These are phyloP conservation scores for Xenopus laevis DNA, from an alignment of 2,113 vertebrate species.

Conservation along the genomic window DNA sequence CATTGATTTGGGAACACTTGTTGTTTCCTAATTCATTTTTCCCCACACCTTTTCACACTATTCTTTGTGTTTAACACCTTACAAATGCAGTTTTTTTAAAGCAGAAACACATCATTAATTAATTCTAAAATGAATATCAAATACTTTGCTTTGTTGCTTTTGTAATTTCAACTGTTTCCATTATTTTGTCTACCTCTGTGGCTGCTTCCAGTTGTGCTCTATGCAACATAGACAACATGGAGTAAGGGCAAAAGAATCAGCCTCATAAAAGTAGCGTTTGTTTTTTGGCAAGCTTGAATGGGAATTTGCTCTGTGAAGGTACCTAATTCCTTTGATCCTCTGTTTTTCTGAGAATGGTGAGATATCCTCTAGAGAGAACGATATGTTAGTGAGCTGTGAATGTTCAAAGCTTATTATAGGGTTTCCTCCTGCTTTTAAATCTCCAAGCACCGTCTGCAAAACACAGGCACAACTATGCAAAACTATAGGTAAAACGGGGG, in stretches of 20 bases:
- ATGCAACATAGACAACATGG: constrained; percentile 13
- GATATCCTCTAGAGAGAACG: constrained; percentile 21
- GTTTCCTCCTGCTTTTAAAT: constrained; percentile 35
- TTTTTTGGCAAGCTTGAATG: constrained; percentile 40
- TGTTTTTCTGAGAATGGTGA: constrained; percentile 30
- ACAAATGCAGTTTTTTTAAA: too few species aligned
- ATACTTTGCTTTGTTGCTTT: too few species aligned
- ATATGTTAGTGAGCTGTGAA: constrained; percentile 32
- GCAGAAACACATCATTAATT: too few species aligned
- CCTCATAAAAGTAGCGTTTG: constrained; percentile 39
- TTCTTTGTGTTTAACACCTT: too few species aligned
- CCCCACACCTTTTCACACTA: too few species aligned
- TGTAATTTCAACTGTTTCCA: too few species aligned
- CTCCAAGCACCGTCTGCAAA: constrained; percentile 9
- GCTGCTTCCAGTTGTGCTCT: constrained; percentile 17
- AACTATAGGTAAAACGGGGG: constrained; percentile 23
- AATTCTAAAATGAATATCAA: too few species aligned
- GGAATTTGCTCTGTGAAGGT: constrained; percentile 36
- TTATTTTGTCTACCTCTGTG: neutral
- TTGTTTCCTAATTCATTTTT: too few species aligned
- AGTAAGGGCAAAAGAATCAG: constrained; percentile 24
- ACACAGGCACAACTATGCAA: constrained; percentile 17
- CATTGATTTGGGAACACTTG: too few species aligned
- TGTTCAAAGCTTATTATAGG: constrained; percentile 38
- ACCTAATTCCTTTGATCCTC: constrained; percentile 41